phyloP scores from a whole-genome alignment of 2,113 vertebrate species.

The Megaleporinus macrocephalus region DNA sequence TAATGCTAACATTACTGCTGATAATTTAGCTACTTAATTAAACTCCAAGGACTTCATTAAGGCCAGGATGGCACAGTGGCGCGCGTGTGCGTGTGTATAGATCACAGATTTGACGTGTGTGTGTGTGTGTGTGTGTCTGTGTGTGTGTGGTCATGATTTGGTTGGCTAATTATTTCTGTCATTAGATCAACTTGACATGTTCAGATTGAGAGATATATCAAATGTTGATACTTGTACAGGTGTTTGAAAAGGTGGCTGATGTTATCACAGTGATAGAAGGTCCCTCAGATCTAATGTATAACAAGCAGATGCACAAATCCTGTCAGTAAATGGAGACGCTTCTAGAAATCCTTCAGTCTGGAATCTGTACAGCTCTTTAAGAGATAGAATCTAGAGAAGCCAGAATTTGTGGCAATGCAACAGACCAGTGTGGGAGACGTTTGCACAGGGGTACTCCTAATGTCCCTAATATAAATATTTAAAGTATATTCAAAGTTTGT shows the following conservation, averaged over 20 bases:
- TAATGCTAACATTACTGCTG: constrained; percentile 99
- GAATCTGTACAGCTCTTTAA: no score
- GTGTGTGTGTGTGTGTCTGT: constrained; percentile 36
- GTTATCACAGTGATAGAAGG: background rate
- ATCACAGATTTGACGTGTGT: constrained; percentile 40
- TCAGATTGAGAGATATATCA: background rate
- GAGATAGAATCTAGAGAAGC: no score
- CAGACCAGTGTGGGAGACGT: no score
- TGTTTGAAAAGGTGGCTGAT: background rate
- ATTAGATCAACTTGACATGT: constrained; percentile 73
- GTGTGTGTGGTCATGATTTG: constrained; percentile 31
- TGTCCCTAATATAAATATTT: no score
- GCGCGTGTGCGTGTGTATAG: constrained; percentile 31
- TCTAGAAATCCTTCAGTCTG: no score
- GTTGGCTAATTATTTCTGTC: constrained; percentile 91
- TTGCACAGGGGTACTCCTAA: no score
- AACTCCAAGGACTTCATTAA: constrained; percentile 99
- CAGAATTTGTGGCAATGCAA: no score
- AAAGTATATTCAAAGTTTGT: no score
- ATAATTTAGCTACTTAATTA: constrained; percentile 99
- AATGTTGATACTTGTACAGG: background rate
- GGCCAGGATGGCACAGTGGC: constrained; percentile 60
- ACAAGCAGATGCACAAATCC: no score
- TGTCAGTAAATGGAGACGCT: no score
- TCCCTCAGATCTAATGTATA: no score